Conservation (phyloP, 2,888 invertebrate species). For the Hydriomena furcata region DNA sequence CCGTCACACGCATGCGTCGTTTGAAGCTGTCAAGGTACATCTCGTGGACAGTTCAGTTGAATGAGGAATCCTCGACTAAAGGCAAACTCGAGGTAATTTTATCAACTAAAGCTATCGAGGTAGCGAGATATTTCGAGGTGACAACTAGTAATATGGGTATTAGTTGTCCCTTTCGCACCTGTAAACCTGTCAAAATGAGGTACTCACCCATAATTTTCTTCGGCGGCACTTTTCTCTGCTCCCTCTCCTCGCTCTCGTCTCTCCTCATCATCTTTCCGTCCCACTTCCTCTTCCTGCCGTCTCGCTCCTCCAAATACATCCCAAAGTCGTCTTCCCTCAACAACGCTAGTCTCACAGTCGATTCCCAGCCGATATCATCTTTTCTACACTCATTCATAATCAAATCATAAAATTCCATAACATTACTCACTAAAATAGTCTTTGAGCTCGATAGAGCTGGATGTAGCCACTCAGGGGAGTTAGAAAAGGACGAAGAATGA, state of each 20-base stretch:
- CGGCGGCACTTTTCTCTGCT: constrained; percentile 71
- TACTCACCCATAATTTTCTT: constrained; percentile 77
- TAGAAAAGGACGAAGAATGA: constrained; percentile 94
- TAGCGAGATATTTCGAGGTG: too few species aligned
- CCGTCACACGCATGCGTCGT: too few species aligned
- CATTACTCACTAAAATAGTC: constrained; percentile 37
- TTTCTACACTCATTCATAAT: constrained; percentile 70
- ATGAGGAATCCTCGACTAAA: too few species aligned
- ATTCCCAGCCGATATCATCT: constrained; percentile 71
- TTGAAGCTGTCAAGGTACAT: too few species aligned
- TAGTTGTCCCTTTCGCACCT: too few species aligned
- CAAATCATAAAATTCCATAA: constrained; percentile 66
- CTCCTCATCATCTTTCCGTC: constrained; percentile 66
- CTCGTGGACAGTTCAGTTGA: too few species aligned
- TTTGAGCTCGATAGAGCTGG: constrained; percentile 5
- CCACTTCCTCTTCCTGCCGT: constrained; percentile 76
- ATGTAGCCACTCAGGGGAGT: constrained; percentile 44
- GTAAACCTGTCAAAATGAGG: too few species aligned
- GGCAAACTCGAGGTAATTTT: too few species aligned
- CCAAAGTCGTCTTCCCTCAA: constrained; percentile 66
- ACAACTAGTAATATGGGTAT: too few species aligned
- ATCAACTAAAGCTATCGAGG: too few species aligned
- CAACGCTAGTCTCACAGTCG: constrained; percentile 63
- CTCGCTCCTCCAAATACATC: constrained; percentile 73
- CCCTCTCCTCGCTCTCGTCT: constrained; percentile 67